Evolutionary conservation across 2,797 vertebrate genomes (phyloP), one percentile per base, ranked within the genome.

Genomic region (Capromys pilorides): DNA sequence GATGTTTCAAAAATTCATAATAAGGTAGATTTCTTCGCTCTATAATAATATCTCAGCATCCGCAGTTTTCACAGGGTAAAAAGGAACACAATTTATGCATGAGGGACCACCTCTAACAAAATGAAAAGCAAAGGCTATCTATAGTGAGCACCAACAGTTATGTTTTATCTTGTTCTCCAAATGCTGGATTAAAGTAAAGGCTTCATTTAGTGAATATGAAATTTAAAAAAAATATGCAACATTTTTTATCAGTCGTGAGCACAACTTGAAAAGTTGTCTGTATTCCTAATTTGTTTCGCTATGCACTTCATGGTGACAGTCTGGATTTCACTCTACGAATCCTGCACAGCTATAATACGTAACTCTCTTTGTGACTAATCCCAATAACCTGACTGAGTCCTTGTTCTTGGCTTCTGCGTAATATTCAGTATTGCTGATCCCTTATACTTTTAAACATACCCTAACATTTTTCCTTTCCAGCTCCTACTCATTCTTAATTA

Each of bases 241-340:
- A 57, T 73, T 67, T 90, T 81, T 18, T 16, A 62, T 67, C n/a
- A 93, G 75, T 78, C 19, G 16, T 79, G 45, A 80, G 77, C 10
- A 57, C 3, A 21, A 28, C 79, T 61, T 86, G 54, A 80, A 88
- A 75, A 66, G 3, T 22, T 64, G 26, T 19, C 33, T 81, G 7
- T 31, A 64, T 51, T 54, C 36, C 81, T 49, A 77, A 54, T 12
- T 41, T 57, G 14, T 75, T 51, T 24, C 62, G 19, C 5, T 28
- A 51, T 81, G 66, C 73, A n/a, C 39, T 59, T 62, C 18, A 39
- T 45, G 4, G 62, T 4, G 16, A 19, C 14, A 62, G 6, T 41
- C 1, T 81, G 12, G 0, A 67, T 89, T 71, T 62, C 26, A 49
- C 4, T 67, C 19, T 45, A 77, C 1, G 22, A 66, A 54, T 66